Evolutionary conservation across 2,797 vertebrate species (phyloP), one percentile per base, ranked within the genome.

Genomic region (Clarias laeviceps): DNA sequence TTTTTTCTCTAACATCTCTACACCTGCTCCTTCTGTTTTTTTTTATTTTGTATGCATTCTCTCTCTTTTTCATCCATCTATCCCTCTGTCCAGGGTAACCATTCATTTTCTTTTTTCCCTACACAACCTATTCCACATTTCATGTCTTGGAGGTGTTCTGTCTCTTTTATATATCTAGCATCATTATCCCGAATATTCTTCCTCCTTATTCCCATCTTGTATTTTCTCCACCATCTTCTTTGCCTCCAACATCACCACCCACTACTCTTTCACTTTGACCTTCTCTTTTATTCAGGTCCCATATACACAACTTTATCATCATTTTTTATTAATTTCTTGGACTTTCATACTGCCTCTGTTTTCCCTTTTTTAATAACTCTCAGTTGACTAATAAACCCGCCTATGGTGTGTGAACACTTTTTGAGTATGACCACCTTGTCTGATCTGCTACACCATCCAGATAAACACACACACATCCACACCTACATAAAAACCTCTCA

Each of bases 401-500:
- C 69, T 32, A n/a, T 66, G 1, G 27, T 5, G 37, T 1, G n/a
- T 34, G 4, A 69, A 78, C n/a, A 81, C 62, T 37, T 32, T 80
- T 50, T 6, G 40, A 80, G 37, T 32, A 54, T 1, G 27, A 54
- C 12, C 77, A 79, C 57, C 77, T 61, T 61, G 57, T 78, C 57
- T 62, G 62, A 29, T 54, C 17, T 66, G 40, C 62, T 66, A 80
- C 78, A 80, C 37, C 59, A 80, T 9, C 14, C 61, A 80, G 61
- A 80, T n/a, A 80, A 37, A 80, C 76, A 61, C 76, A 59, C 79
- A 45, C 34, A 74, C 62, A 81, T 37, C 56, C 70, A 84, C 32
- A 84, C 69, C 56, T 82, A 81, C 82, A 77, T 74, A 40, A 84
- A 76, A 81, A 66, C 15, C 86, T 32, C 86, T 81, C 54, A 29